Evolutionary conservation across 2,113 vertebrate species (phyloP).

Genomic region (Odocoileus virginianus): DNA sequence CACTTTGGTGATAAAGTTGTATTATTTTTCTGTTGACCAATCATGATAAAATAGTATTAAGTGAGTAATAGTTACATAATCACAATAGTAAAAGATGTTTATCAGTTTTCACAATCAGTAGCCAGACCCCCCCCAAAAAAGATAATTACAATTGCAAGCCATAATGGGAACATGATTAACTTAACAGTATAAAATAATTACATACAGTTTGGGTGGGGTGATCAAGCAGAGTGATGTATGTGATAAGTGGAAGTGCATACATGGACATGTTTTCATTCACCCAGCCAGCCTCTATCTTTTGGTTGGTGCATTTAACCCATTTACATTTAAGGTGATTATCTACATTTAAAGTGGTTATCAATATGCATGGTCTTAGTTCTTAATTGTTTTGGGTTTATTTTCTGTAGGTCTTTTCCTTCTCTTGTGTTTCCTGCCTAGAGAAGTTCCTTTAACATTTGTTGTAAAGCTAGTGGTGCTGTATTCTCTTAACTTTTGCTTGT

Average conservation of each 20-base stretch:
- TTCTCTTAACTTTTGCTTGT: not conserved
- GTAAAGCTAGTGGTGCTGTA: not conserved
- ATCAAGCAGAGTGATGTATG: not conserved
- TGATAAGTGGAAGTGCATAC: not conserved
- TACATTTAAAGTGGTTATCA: not conserved
- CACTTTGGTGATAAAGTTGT: too few relatives aligned
- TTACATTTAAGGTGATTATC: not conserved
- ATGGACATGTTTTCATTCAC: not conserved
- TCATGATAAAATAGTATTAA: not conserved
- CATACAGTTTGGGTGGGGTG: not conserved
- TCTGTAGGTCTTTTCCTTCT: not conserved
- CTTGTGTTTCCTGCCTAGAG: not conserved
- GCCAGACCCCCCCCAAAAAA: not conserved
- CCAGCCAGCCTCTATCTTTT: not conserved
- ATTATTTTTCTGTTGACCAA: not conserved
- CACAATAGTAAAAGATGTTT: not conserved
- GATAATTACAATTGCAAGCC: not conserved
- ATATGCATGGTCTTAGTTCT: not conserved
- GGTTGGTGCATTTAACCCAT: not conserved
- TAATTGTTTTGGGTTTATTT: not conserved
- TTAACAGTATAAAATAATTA: not conserved
- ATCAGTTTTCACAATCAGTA: not conserved
- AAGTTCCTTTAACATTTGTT: not conserved
- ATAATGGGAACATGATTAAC: not conserved
- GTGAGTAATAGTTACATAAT: not conserved